phyloP scores from a whole-genome alignment of 2,888 invertebrate genomes.

The Electrophaes corylata region DNA sequence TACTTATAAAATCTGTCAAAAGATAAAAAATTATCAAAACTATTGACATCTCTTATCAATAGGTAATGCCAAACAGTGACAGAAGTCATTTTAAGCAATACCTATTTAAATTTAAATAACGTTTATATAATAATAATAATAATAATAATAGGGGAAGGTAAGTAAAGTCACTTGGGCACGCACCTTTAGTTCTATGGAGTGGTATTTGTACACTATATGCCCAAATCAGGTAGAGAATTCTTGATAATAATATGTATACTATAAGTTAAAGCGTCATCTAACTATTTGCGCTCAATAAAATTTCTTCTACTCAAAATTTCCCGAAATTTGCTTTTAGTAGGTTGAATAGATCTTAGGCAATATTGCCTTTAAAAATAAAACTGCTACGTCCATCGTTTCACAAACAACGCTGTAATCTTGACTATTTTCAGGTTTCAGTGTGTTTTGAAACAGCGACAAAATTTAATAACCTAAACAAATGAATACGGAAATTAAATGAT shows the following conservation, averaged over 20 bases:
- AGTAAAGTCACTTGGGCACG: too few relatives aligned
- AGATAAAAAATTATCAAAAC: too few relatives aligned
- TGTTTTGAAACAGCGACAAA: slow-evolving; percentile 1
- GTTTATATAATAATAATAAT: too few relatives aligned
- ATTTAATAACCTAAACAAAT: not conserved
- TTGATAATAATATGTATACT: not conserved
- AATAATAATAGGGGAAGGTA: too few relatives aligned
- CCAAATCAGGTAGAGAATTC: not conserved
- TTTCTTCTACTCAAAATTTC: slow-evolving; percentile 27
- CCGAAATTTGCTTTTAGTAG: slow-evolving; percentile 34
- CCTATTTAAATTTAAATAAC: too few relatives aligned
- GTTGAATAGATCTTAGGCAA: slow-evolving; percentile 38
- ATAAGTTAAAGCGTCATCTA: not conserved
- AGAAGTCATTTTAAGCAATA: too few relatives aligned
- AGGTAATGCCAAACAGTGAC: too few relatives aligned
- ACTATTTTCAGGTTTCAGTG: slow-evolving; percentile 16
- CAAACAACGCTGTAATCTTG: slow-evolving; percentile 15
- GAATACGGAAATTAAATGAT: not conserved
- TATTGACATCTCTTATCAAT: too few relatives aligned
- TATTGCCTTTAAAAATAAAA: slow-evolving; percentile 31
- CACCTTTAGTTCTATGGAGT: too few relatives aligned
- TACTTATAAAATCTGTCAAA: too few relatives aligned
- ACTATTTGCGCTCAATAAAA: slow-evolving; percentile 20
- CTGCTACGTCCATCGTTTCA: slow-evolving; percentile 17
- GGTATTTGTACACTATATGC: too few relatives aligned